These are phyloP conservation scores for Pogonomyrmex barbatus DNA, from an alignment of 1,140 invertebrate species.

Conservation along the genomic window DNA sequence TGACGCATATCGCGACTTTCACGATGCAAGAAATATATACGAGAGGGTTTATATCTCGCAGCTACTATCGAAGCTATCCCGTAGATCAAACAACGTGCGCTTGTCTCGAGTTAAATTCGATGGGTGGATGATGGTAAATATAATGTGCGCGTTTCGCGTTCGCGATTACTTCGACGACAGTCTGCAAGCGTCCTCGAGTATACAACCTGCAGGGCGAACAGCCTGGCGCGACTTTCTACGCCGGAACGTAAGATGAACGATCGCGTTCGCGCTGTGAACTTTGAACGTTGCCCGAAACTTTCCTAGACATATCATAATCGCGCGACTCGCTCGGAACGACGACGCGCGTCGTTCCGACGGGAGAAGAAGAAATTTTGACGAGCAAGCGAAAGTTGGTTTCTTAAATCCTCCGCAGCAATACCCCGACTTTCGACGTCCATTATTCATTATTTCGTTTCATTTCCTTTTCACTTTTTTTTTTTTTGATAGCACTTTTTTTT, in stretches of 20 bases:
- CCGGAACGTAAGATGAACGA: constrained; percentile 35
- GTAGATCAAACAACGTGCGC: constrained; percentile 53
- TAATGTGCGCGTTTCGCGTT: constrained; percentile 13
- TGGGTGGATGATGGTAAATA: constrained; percentile 43
- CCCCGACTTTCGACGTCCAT: neutral
- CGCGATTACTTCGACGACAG: constrained; percentile 45
- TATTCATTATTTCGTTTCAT: neutral
- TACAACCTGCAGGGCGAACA: neutral
- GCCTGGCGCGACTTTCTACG: constrained; percentile 8
- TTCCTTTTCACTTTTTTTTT: too few species aligned
- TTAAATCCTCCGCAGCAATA: neutral
- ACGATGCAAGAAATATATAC: constrained; percentile 48
- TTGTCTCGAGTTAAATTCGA: constrained; percentile 44
- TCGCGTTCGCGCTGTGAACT: constrained; percentile 19
- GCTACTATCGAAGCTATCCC: constrained; percentile 26
- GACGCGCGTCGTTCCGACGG: neutral
- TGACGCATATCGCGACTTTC: constrained; percentile 40
- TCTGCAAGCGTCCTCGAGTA: neutral
- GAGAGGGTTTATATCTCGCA: constrained; percentile 30
- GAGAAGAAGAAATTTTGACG: neutral
- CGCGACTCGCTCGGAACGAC: constrained; percentile 4
- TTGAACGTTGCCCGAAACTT: constrained; percentile 32
- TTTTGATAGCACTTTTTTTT: too few species aligned
- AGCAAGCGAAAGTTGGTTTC: neutral
- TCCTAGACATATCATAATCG: neutral